Evolutionary conservation across 2,113 vertebrate genomes (phyloP).

Genomic region (Antigone vipio): DNA sequence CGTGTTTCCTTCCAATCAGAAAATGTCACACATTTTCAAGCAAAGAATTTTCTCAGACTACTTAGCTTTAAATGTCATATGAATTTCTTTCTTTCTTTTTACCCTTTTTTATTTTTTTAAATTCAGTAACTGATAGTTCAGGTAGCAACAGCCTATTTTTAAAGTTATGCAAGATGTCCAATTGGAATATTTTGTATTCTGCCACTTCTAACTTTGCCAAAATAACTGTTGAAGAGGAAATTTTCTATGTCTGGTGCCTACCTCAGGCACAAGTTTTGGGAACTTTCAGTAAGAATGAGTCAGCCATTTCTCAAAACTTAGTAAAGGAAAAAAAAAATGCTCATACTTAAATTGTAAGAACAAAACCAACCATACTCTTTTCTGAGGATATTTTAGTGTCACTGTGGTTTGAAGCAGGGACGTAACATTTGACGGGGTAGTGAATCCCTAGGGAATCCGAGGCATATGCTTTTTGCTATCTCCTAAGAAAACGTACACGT

Average conservation of each 20-base stretch:
- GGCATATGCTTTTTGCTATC: background rate
- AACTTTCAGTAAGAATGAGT: background rate
- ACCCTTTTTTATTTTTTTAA: background rate
- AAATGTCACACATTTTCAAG: slow-evolving; percentile 10
- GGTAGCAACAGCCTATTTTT: background rate
- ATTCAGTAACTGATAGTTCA: background rate
- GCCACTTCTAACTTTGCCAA: background rate
- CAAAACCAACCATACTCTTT: background rate
- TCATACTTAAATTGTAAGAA: background rate
- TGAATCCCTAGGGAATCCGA: background rate
- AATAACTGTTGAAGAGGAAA: background rate
- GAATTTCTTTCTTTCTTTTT: background rate
- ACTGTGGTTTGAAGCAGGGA: background rate
- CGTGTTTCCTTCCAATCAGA: background rate
- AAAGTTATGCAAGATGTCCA: background rate
- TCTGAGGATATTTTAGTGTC: background rate
- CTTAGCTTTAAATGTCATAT: background rate
- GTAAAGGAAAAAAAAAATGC: background rate
- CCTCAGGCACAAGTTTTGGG: background rate
- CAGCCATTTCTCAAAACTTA: background rate
- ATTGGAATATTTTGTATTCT: background rate
- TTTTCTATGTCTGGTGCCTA: background rate
- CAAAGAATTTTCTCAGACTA: background rate
- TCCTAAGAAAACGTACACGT: background rate
- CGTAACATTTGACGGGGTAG: background rate